These are phyloP conservation scores for Meleagris gallopavo DNA, from an alignment of 2,113 vertebrate genomes.

Conservation along the genomic window DNA sequence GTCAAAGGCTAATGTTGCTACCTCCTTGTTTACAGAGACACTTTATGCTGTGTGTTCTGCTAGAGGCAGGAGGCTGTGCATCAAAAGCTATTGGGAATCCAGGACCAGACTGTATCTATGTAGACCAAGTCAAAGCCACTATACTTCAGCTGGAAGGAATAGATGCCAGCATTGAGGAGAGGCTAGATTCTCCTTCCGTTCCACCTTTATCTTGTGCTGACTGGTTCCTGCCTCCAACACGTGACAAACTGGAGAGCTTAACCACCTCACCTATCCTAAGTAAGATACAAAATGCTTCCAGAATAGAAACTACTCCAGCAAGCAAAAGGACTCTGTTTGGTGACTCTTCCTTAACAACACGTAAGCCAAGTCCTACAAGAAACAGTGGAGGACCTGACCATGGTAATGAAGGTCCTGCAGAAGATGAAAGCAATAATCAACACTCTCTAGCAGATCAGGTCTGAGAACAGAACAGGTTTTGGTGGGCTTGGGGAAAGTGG, in stretches of 20 bases:
- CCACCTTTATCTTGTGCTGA: constrained; percentile 90
- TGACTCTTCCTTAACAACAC: constrained; percentile 72
- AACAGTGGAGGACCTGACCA: constrained; percentile 71
- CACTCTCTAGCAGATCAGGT: constrained; percentile 71
- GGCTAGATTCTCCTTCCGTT: constrained; percentile 78
- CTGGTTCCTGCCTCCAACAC: constrained; percentile 86
- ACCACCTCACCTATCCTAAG: constrained; percentile 81
- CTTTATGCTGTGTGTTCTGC: constrained; percentile 90
- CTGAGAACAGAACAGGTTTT: constrained; percentile 72
- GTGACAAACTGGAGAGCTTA: constrained; percentile 80
- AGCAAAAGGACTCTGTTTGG: constrained; percentile 81
- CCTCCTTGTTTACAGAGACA: constrained; percentile 80
- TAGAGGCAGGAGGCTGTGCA: constrained; percentile 91
- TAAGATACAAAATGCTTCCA: constrained; percentile 80
- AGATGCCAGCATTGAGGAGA: constrained; percentile 83
- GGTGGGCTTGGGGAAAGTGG: constrained; percentile 76
- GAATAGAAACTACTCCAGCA: constrained; percentile 47
- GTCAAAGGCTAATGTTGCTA: background rate
- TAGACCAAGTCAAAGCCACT: constrained; percentile 92
- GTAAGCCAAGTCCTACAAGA: constrained; percentile 80
- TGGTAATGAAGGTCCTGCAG: constrained; percentile 73
- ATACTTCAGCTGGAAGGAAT: constrained; percentile 89
- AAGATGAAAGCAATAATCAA: constrained; percentile 66
- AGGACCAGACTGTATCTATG: constrained; percentile 92
- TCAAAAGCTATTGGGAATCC: constrained; percentile 85